phyloP scores from a whole-genome alignment of 2,113 vertebrate genomes.

The Propithecus coquereli region DNA sequence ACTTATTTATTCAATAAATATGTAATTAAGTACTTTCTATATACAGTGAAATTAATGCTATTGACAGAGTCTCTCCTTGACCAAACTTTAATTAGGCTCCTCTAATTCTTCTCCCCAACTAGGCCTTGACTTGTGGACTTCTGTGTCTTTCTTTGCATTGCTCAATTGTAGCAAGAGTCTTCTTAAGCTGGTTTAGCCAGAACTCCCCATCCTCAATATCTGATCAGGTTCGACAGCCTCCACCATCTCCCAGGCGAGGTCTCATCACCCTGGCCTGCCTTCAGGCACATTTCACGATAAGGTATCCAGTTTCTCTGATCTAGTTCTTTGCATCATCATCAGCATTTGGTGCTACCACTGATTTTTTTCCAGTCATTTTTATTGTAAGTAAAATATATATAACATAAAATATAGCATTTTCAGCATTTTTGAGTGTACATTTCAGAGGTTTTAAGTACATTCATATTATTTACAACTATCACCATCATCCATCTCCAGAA shows the following conservation, averaged over 20 bases:
- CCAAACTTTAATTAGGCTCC: not conserved
- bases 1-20: not conserved
- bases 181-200: not conserved
- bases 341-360: not conserved
- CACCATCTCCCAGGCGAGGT: not conserved
- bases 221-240: not conserved
- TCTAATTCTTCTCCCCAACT: not conserved
- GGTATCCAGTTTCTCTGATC: not conserved
- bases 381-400: not conserved
- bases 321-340: not conserved
- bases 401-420: not conserved
- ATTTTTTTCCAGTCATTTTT: not conserved
- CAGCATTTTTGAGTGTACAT: not conserved
- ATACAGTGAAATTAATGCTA: not conserved
- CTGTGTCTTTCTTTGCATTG: not conserved
- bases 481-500: not conserved
- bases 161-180: not conserved
- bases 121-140: not conserved
- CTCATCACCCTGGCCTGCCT: not conserved
- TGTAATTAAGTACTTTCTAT: not conserved
- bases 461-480: not conserved
- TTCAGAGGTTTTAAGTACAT: not conserved
- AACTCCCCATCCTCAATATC: not conserved
- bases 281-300: not conserved
- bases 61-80: not conserved